Base-by-base conservation (phyloP, 2,888 invertebrate genomes). In the Brenthis hecate region DNA sequence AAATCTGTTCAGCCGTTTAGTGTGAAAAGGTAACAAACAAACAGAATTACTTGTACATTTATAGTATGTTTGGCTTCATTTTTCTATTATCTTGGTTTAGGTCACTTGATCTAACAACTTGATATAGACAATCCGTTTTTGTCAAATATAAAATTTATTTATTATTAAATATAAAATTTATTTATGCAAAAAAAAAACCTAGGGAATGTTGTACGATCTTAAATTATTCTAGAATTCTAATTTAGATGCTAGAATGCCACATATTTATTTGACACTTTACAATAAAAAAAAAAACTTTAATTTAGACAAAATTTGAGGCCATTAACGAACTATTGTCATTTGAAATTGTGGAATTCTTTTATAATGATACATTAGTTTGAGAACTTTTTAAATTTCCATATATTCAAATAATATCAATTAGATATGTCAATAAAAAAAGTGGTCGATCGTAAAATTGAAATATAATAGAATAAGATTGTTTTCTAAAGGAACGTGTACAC, bases 401-500 rank as follows among this genome's bases (percentile, higher is more conserved):
- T 65, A 71, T 68, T 63, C 50, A 16, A 68, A 68, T 68, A 60
- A 56, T 65, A 62, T 53, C 65, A 65, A 62, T 65, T 65, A 71
- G 43, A 53, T 54, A 65, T 47, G 54, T 51, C 23, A 57, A 68
- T 61, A 68, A 62, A 68, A 68, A 65, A 58, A 60, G 62, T 57
- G 19, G 23, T 51, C 48, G 53, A 13, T 65, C 58, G 63, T 72
- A 68, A 72, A 68, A 63, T 69, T 50, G 32, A 63, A 70, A 68
- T 62, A 70, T 62, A 61, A 69, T 68, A 53, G 48, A 68, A 62
- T 67, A 64, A 43, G 14, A 74, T 72, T 68, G 70, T 73, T 69
- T 69, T 70, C 71, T 70, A 74, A 71, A 74, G 72, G 70, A 69
- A 71, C 74, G 60, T 74, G 74, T 75, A 72, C 72, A 74, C 66